Percentiles rank a stretch among this genome's conserved stretches.
These are phyloP conservation scores for Polypterus senegalus DNA, from an alignment of 2,113 vertebrate species.

Conservation along the genomic window DNA sequence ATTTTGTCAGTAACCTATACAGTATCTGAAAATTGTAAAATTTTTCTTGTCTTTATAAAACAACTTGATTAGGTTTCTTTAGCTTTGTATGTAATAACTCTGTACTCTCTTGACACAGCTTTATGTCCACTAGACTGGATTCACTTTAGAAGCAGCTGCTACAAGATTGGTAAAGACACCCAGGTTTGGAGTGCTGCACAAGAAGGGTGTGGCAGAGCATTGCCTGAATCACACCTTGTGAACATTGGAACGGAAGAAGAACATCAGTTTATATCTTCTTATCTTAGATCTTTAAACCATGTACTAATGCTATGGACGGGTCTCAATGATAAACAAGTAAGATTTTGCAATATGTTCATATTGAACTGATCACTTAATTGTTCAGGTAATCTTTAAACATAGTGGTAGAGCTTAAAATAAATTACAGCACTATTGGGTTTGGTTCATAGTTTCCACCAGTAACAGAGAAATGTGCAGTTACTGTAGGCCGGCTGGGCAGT, in stretches of 20 bases:
- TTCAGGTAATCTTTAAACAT: no score
- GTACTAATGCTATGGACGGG: constrained; percentile 67
- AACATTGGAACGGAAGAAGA: constrained; percentile 55
- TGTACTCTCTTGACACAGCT: constrained; percentile 32
- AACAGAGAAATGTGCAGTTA: no score
- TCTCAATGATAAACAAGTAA: constrained; percentile 63
- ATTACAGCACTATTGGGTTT: no score
- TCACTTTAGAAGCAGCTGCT: constrained; percentile 59
- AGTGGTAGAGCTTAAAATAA: no score
- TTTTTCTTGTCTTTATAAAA: no score
- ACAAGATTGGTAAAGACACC: constrained; percentile 37
- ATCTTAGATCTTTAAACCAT: constrained; percentile 44
- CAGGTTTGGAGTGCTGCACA: constrained; percentile 51
- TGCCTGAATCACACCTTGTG: constrained; percentile 48
- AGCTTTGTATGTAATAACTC: no score
- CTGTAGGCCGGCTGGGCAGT: no score
- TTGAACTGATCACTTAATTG: no score
- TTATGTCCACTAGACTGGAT: constrained; percentile 59
- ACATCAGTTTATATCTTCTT: constrained; percentile 44
- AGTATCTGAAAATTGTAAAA: no score
- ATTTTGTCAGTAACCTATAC: no score
- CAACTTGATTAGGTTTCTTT: no score
- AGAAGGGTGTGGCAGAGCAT: constrained; percentile 33
- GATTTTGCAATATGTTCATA: constrained; percentile 2
- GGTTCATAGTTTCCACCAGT: no score